Conservation (phyloP, 2,888 invertebrate genomes). For the Apamea sordens region DNA sequence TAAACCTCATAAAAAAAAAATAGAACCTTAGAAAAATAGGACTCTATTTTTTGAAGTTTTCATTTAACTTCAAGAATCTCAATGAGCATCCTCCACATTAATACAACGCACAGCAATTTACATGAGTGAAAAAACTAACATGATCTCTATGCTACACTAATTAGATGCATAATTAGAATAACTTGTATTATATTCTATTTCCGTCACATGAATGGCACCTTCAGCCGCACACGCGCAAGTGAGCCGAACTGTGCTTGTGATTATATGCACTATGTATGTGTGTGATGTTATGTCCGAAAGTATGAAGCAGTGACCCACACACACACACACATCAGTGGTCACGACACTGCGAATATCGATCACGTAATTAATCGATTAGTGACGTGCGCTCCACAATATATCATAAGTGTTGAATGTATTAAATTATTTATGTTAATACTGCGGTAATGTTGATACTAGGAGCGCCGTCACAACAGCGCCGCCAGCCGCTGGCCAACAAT, state of each 20-base stretch:
- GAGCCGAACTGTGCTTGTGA: background rate
- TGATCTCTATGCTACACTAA: slow-evolving; percentile 23
- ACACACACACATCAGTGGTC: background rate
- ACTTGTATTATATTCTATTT: slow-evolving; percentile 34
- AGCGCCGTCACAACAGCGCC: slow-evolving; percentile 27
- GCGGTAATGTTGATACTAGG: slow-evolving; percentile 45
- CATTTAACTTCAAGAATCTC: background rate
- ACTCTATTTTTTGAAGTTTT: background rate
- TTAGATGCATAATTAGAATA: slow-evolving; percentile 19
- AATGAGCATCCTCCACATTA: slow-evolving; percentile 1
- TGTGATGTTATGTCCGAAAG: slow-evolving; percentile 14
- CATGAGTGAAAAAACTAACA: slow-evolving; percentile 32
- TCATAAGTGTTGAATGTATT: slow-evolving; percentile 59
- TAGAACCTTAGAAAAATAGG: no score
- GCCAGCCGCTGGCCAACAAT: slow-evolving; percentile 21
- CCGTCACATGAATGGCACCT: slow-evolving; percentile 43
- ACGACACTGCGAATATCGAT: slow-evolving; percentile 53
- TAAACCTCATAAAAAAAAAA: no score
- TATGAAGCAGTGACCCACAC: background rate
- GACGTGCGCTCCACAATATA: slow-evolving; percentile 44
- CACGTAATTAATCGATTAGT: slow-evolving; percentile 48
- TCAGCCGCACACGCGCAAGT: slow-evolving; percentile 7
- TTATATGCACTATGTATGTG: background rate
- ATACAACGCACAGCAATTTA: slow-evolving; percentile 21
- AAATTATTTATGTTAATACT: slow-evolving; percentile 59